Evolutionary conservation across 2,888 invertebrate genomes (phyloP).

Genomic region (Yponomeuta malinellus): DNA sequence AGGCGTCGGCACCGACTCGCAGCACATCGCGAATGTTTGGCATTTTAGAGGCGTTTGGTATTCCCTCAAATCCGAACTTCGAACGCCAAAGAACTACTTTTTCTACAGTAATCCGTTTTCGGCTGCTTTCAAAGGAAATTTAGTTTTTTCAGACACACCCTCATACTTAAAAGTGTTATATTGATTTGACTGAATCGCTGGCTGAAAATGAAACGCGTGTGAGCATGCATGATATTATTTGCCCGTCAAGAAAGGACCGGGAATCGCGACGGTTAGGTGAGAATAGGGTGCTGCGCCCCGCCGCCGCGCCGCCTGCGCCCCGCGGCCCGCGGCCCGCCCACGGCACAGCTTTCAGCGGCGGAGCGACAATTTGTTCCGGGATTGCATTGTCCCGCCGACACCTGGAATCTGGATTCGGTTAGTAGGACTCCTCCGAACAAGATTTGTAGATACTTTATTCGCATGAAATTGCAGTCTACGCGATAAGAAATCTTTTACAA

Average conservation of each 20-base stretch:
- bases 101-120: neutral
- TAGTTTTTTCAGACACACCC: neutral
- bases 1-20: neutral
- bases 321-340: constrained; percentile 1
- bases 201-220: neutral
- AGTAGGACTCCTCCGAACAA: constrained; percentile 32
- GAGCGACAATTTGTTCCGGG: constrained; percentile 57
- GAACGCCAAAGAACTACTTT: neutral
- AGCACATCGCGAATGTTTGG: neutral
- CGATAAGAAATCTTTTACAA: constrained; percentile 3
- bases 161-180: neutral
- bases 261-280: neutral
- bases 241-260: constrained; percentile 7
- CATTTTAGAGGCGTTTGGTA: neutral
- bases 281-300: neutral
- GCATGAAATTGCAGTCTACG: constrained; percentile 20
- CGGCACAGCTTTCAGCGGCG: constrained; percentile 21
- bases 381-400: constrained; percentile 65
- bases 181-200: neutral
- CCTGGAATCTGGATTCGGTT: constrained; percentile 66
- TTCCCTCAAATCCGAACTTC: neutral
- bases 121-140: too few species aligned
- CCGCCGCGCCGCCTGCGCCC: constrained; percentile 2
- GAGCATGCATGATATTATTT: constrained; percentile 9
- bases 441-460: constrained; percentile 36